Evolutionary conservation across 2,113 vertebrate genomes (phyloP).

Genomic region (Sorex araneus): DNA sequence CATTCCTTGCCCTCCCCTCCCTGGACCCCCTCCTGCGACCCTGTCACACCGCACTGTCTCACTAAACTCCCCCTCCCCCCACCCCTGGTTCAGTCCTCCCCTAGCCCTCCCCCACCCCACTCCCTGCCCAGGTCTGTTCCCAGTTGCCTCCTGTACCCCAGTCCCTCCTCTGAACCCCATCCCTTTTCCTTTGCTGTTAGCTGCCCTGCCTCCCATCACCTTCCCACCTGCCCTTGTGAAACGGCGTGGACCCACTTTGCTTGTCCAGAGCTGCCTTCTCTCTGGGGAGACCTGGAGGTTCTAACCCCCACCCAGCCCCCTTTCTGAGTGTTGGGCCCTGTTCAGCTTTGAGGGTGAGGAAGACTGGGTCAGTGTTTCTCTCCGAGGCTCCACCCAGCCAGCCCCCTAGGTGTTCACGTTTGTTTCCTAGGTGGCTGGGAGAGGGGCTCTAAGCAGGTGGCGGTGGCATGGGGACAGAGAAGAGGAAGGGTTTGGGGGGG

Average conservation of each 20-base stretch:
- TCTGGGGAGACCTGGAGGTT: neutral
- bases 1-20: neutral
- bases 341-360: neutral
- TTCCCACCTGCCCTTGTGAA: constrained; percentile 13
- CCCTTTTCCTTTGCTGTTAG: neutral
- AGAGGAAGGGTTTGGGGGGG: neutral
- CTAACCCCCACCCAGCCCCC: neutral
- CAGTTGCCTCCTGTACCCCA: neutral
- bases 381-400: neutral
- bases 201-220: neutral
- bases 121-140: neutral
- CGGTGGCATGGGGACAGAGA: neutral
- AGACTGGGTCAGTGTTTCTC: constrained; percentile 1
- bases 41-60: neutral
- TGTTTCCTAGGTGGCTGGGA: constrained; percentile 49
- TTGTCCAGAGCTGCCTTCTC: neutral
- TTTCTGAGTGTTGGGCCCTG: neutral
- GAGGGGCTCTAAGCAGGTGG: neutral
- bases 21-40: neutral
- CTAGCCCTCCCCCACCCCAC: neutral
- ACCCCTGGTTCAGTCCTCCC: neutral
- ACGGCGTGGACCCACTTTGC: neutral
- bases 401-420: neutral
- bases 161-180: neutral
- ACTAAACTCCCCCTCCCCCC: no score